phyloP scores from a whole-genome alignment of 1,140 invertebrate species.

The Tetragonula clypearis region DNA sequence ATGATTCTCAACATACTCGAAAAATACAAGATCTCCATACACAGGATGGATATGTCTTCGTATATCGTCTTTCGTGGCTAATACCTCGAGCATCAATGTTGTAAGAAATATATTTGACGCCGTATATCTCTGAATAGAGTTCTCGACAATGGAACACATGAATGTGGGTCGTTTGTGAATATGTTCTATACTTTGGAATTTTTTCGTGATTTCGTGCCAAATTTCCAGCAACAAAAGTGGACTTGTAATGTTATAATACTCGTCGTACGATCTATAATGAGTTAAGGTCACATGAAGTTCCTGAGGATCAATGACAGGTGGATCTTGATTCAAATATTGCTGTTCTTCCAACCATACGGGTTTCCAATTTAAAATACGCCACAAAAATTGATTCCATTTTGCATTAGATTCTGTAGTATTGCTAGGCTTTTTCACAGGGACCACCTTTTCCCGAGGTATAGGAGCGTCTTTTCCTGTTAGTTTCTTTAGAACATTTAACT shows the following conservation, averaged over 20 bases:
- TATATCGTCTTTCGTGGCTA: conserved; percentile 57
- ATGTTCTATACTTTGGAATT: conserved; percentile 58
- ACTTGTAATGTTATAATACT: conserved; percentile 68
- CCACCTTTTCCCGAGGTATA: conserved; percentile 38
- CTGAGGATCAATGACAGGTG: conserved; percentile 61
- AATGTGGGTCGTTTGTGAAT: conserved; percentile 45
- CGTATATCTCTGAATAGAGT: conserved; percentile 58
- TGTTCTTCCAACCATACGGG: conserved; percentile 74
- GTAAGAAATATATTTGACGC: conserved; percentile 56
- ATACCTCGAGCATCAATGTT: conserved; percentile 59
- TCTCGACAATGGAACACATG: conserved; percentile 58
- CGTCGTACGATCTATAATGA: conserved; percentile 63
- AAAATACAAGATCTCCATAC: conserved; percentile 68
- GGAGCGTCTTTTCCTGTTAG: conserved; percentile 63
- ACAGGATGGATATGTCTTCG: conserved; percentile 51
- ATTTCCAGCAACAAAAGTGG: conserved; percentile 71
- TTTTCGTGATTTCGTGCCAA: conserved; percentile 67
- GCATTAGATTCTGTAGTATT: conserved; percentile 18
- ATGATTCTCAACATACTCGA: conserved; percentile 57
- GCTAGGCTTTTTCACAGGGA: neutral
- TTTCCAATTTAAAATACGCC: conserved; percentile 69
- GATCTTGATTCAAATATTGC: conserved; percentile 37
- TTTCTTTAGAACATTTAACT: conserved; percentile 65
- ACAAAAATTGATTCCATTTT: conserved; percentile 69
- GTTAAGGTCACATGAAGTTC: conserved; percentile 54